Base-by-base conservation (phyloP, 1,140 invertebrate genomes). In the Trichomalopsis sarcophagae region DNA sequence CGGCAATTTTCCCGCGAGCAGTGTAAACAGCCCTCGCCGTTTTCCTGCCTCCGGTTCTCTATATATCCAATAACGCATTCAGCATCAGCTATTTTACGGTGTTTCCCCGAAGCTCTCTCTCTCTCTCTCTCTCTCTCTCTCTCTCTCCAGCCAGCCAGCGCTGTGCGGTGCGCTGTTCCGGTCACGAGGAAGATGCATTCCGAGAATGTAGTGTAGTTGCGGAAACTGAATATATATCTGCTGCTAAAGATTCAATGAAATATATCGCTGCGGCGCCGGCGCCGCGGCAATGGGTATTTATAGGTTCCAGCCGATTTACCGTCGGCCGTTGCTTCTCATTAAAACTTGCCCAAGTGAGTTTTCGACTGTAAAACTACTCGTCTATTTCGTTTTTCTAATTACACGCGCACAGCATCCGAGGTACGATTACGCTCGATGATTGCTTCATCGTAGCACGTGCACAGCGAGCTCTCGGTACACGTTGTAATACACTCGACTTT, bases 151-250 rank as follows among this genome's bases (percentile, higher is more conserved):
- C 33, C 66, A 27, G 55, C 27, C 66, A 2, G 62, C 30, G 1
- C n/a, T n/a, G 27, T 30, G 10, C 7, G 40, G 75, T n/a, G n/a
- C n/a, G n/a, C 76, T 62, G 23, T 73, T 79, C n/a, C 83, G 47
- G 69, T 68, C 44, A 76, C n/a, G 62, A 33, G 50, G 44, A 68
- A 77, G 62, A 33, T 50, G 47, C 40, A 78, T 73, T 68, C 66
- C 75, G n/a, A 71, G 17, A 84, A 80, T 84, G 6, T 75, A 84
- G 17, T 79, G n/a, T 0, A 74, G 23, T 50, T 17, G 66, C 27
- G 36, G 44, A 84, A 84, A 66, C 62, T 69, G 66, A 73, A 84
- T 74, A 84, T 84, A 84, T 84, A 84, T 84, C 36, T 36, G 21
- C 36, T 36, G 21, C 2, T 74, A 9, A 62, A 50, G 30, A 74